Evolutionary conservation across 1,140 invertebrate species (phyloP).

Genomic region (Zelostemma sp.): DNA sequence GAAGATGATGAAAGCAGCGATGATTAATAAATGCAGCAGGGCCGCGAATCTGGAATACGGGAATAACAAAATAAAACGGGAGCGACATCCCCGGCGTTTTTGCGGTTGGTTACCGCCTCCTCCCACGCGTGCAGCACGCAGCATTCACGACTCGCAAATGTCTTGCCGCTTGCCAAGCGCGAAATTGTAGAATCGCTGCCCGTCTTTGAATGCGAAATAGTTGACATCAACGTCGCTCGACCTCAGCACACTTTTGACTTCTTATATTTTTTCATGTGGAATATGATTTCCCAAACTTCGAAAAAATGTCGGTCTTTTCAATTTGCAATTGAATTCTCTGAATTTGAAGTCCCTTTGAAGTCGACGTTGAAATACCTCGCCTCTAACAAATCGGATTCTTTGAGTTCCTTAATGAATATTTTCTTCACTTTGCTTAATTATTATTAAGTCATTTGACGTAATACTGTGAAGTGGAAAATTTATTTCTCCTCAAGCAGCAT

Average conservation of each 20-base stretch:
- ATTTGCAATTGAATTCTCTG: too few species aligned
- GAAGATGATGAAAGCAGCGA: conserved; percentile 24
- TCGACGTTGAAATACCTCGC: too few species aligned
- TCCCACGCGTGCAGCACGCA: conserved; percentile 18
- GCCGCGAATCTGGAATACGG: conserved; percentile 4
- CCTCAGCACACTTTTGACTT: neutral
- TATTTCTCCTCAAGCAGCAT: too few species aligned
- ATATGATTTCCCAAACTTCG: neutral
- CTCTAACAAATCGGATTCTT: too few species aligned
- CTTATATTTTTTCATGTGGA: neutral
- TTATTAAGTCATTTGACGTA: too few species aligned
- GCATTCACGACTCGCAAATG: conserved; percentile 24
- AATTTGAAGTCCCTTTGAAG: too few species aligned
- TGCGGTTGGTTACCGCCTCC: conserved; percentile 23
- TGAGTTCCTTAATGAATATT: too few species aligned
- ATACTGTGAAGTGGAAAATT: too few species aligned
- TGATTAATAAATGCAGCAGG: conserved; percentile 38
- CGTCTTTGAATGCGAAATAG: conserved; percentile 25
- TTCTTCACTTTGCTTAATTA: too few species aligned
- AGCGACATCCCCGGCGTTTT: conserved; percentile 30
- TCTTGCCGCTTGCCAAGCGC: conserved; percentile 37
- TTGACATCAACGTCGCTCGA: conserved; percentile 13
- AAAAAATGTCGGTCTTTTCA: too few species aligned
- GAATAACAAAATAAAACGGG: conserved; percentile 20
- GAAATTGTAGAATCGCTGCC: conserved; percentile 24